These are phyloP conservation scores for Oryzias celebensis DNA, from an alignment of 2,113 vertebrate species.

Conservation along the genomic window DNA sequence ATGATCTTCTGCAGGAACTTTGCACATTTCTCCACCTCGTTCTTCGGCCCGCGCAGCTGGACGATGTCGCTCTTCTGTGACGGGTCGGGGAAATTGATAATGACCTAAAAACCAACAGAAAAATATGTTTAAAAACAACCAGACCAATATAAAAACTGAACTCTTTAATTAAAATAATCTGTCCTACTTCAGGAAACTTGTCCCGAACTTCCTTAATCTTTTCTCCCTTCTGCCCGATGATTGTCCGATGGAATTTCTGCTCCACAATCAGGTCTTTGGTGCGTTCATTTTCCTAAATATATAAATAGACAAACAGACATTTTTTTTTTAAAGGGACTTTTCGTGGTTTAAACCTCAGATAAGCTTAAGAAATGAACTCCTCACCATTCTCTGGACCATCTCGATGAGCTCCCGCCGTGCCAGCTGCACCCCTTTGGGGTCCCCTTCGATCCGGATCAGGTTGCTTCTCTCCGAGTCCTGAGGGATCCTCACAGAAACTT, in stretches of 20 bases:
- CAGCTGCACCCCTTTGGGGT: slow-evolving; percentile 82
- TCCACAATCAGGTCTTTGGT: slow-evolving; percentile 84
- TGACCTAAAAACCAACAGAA: slow-evolving; percentile 69
- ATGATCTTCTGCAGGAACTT: slow-evolving; percentile 85
- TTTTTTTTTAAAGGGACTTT: background rate
- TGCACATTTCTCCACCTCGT: slow-evolving; percentile 84
- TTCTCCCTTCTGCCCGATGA: slow-evolving; percentile 86
- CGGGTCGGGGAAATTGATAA: slow-evolving; percentile 84
- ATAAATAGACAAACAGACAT: background rate
- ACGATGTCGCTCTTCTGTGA: slow-evolving; percentile 83
- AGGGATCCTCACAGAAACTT: slow-evolving; percentile 80
- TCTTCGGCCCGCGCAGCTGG: slow-evolving; percentile 83
- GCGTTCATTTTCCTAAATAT: slow-evolving; percentile 80
- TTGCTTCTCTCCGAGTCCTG: slow-evolving; percentile 80
- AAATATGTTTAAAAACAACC: background rate
- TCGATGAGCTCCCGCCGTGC: slow-evolving; percentile 81
- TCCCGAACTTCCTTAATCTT: slow-evolving; percentile 86
- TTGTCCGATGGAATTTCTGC: slow-evolving; percentile 82
- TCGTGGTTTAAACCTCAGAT: background rate
- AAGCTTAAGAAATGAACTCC: background rate
- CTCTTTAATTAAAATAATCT: background rate
- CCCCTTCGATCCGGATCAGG: slow-evolving; percentile 82
- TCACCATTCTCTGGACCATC: slow-evolving; percentile 85
- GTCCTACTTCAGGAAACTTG: slow-evolving; percentile 82
- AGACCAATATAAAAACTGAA: background rate